These are phyloP conservation scores for Fregata magnificens DNA, from an alignment of 2,113 vertebrate species.

Conservation along the genomic window DNA sequence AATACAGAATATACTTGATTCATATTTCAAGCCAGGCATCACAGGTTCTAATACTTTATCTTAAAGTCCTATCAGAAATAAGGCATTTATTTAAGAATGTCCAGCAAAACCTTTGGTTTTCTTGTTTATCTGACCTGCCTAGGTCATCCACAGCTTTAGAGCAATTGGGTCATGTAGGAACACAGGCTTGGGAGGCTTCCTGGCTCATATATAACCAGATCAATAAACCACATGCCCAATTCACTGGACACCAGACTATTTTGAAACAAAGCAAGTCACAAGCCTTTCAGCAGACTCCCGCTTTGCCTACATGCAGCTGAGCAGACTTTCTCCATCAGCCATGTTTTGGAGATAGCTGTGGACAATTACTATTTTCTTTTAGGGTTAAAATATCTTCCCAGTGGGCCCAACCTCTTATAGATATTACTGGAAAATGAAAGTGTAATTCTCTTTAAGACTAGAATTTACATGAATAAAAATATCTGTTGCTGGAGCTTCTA, in stretches of 20 bases:
- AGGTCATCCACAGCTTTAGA: not conserved
- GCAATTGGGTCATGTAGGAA: not conserved
- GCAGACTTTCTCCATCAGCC: not conserved
- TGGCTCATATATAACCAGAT: constrained; percentile 1
- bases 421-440: not conserved
- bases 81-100: not conserved
- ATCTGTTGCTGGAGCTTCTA: not conserved
- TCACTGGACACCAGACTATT: not conserved
- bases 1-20: not conserved
- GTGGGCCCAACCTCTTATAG: not conserved
- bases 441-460: not conserved
- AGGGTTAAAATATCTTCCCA: not conserved
- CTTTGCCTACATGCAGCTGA: not conserved
- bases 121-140: not conserved
- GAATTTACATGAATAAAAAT: not conserved
- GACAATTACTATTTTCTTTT: not conserved
- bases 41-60: not conserved
- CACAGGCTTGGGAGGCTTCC: not conserved
- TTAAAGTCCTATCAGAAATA: not conserved
- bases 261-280: constrained; percentile 6
- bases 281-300: not conserved
- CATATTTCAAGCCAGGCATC: not conserved
- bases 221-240: not conserved
- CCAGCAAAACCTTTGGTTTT: not conserved
- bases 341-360: not conserved